Percentiles rank a stretch among this genome's conserved stretches.
phyloP scores from a whole-genome alignment of 2,113 vertebrate species.

The Sander vitreus region DNA sequence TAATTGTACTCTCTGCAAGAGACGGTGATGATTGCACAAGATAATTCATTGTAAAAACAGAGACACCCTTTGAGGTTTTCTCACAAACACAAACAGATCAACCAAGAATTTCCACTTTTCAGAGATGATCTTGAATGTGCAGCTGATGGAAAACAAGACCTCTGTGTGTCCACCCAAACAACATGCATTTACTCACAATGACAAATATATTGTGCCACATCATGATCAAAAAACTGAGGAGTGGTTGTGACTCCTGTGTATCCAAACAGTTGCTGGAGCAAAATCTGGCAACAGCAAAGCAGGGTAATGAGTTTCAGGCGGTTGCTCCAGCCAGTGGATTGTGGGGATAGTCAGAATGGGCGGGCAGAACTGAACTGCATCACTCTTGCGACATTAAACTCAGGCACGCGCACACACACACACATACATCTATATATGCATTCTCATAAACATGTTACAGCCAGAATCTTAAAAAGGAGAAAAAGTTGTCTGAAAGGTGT shows the following conservation, averaged over 20 bases:
- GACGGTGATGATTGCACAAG: slow-evolving; percentile 25
- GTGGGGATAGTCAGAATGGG: slow-evolving; percentile 53
- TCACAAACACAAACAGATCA: slow-evolving; percentile 25
- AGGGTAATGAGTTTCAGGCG: slow-evolving; percentile 64
- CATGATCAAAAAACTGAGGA: slow-evolving; percentile 20
- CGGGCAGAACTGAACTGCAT: slow-evolving; percentile 44
- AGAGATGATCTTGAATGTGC: slow-evolving; percentile 30
- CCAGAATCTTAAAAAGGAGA: slow-evolving; percentile 29
- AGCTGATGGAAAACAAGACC: slow-evolving; percentile 36
- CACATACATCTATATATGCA: slow-evolving; percentile 4
- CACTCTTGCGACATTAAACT: slow-evolving; percentile 33
- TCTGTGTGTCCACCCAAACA: slow-evolving; percentile 10
- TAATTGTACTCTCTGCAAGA: not conserved
- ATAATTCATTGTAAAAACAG: slow-evolving; percentile 66
- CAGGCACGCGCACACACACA: not conserved
- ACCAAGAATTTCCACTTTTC: slow-evolving; percentile 7
- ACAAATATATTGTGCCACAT: slow-evolving; percentile 18
- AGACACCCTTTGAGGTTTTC: slow-evolving; percentile 26
- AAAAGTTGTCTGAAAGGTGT: slow-evolving; percentile 61
- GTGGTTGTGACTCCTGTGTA: slow-evolving; percentile 19
- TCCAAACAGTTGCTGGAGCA: slow-evolving; percentile 41
- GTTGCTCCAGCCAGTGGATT: slow-evolving; percentile 46
- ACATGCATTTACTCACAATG: slow-evolving; percentile 2
- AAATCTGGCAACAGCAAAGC: slow-evolving; percentile 53
- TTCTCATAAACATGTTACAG: slow-evolving; percentile 20